Evolutionary conservation across 2,113 vertebrate species (phyloP), one percentile per base, ranked within the genome.

Genomic region (Corydoras sp.): DNA sequence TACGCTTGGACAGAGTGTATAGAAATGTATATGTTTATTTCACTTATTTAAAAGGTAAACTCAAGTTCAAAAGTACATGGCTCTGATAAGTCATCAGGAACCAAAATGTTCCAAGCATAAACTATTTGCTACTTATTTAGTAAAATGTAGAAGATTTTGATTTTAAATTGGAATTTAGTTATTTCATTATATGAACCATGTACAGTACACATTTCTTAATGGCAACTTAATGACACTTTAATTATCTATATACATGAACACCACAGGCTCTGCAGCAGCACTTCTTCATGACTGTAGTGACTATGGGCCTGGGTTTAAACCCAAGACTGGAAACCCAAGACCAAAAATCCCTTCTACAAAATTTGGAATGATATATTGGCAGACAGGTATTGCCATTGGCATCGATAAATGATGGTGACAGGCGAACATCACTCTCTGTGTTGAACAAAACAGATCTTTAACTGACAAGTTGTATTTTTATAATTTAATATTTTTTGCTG

Each of bases 141-240:
- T 24, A 85, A 89, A 89, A 85, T 73, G 80, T 75, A 76, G 72
- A 74, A 77, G 77, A 73, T 56, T 64, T 54, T 43, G 70, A 65
- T 69, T 43, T 80, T 72, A 75, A 74, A 75, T 73, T 71, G 67
- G 78, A 81, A 84, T 83, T 81, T 85, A 81, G 81, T 83, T 82
- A 82, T 85, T 85, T 89, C 83, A 85, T 88, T 86, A 89, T 82
- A 83, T 70, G 84, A 77, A 81, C 82, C 79, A 85, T 88, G 88
- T 81, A 85, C 69, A 81, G 72, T 75, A 73, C 74, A 84, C 87
- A 86, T 87, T 84, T 87, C 88, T 88, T 89, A 81, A 84, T 88
- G 85, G 80, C 85, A 88, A 88, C 88, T 89, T 88, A 89, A 90
- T 90, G 90, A 88, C 85, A 84, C 79, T 85, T 88, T 87, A 83